Evolutionary conservation across 92 coral and sea anemone species (phyloP).

Genomic region (Zoanthus sociatus): DNA sequence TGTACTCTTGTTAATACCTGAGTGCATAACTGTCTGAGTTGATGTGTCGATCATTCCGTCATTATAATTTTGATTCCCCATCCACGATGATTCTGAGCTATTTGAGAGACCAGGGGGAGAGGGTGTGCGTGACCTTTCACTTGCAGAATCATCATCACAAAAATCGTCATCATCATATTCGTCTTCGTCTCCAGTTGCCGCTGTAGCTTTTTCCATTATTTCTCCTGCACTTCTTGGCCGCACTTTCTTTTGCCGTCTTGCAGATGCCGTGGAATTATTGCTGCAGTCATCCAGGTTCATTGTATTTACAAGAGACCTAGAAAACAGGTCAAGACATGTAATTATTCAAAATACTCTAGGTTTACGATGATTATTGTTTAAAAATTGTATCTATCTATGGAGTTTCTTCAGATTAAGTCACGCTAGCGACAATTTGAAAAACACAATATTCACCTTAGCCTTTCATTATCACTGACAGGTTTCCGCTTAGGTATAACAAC

Average conservation of each 20-base stretch:
- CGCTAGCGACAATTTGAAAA: not conserved
- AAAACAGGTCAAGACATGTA: not conserved
- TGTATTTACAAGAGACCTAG: slow-evolving; percentile 75
- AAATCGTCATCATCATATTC: slow-evolving; percentile 70
- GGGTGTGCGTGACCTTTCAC: slow-evolving; percentile 52
- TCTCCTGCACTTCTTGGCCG: slow-evolving; percentile 74
- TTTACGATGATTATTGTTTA: no score
- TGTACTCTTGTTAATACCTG: slow-evolving; percentile 54
- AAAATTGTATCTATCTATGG: no score
- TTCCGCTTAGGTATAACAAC: slow-evolving; percentile 76
- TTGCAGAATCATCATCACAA: slow-evolving; percentile 70
- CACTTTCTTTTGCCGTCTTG: slow-evolving; percentile 47
- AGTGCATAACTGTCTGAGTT: slow-evolving; percentile 92
- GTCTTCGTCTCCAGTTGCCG: slow-evolving; percentile 53
- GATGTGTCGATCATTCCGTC: slow-evolving; percentile 88
- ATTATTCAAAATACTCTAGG: no score
- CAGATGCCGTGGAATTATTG: slow-evolving; percentile 69
- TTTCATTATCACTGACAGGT: slow-evolving; percentile 73
- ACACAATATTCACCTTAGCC: slow-evolving; percentile 46
- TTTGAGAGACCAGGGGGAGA: slow-evolving; percentile 16
- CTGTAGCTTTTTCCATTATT: slow-evolving; percentile 52
- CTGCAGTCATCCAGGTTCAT: slow-evolving; percentile 91
- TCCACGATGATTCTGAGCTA: slow-evolving; percentile 68
- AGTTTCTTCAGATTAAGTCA: not conserved
- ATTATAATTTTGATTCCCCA: slow-evolving; percentile 53